Evolutionary conservation across 2,113 vertebrate species (phyloP).

Genomic region (Sterna hirundo): DNA sequence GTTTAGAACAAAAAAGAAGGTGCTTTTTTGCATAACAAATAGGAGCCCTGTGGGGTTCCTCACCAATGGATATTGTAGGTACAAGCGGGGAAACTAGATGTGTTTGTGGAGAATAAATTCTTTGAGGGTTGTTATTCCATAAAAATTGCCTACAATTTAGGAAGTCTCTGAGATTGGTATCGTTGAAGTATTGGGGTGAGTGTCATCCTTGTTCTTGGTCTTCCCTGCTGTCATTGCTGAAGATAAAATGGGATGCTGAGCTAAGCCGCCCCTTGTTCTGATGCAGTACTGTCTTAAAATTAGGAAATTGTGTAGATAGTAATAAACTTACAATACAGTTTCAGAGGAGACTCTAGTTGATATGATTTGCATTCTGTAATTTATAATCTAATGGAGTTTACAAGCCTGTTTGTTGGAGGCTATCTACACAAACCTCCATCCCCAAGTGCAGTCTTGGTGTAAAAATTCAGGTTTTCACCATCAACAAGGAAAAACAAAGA

Average conservation of each 20-base stretch:
- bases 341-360: background rate
- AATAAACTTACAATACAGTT: background rate
- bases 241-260: background rate
- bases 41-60: background rate
- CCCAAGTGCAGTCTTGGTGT: background rate
- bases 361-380: background rate
- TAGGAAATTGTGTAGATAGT: background rate
- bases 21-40: background rate
- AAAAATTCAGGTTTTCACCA: background rate
- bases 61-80: background rate
- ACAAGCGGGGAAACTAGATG: background rate
- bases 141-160: background rate
- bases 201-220: background rate
- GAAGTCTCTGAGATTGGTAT: background rate
- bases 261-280: background rate
- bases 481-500: background rate
- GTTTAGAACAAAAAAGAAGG: background rate
- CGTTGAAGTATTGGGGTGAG: background rate
- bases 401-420: background rate
- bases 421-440: rapidly evolving
- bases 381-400: background rate
- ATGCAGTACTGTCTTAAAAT: background rate
- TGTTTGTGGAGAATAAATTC: background rate
- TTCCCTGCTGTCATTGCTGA: background rate
- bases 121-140: background rate